These are phyloP conservation scores for Calliphora vicina DNA, from an alignment of 1,140 invertebrate genomes.

Conservation along the genomic window DNA sequence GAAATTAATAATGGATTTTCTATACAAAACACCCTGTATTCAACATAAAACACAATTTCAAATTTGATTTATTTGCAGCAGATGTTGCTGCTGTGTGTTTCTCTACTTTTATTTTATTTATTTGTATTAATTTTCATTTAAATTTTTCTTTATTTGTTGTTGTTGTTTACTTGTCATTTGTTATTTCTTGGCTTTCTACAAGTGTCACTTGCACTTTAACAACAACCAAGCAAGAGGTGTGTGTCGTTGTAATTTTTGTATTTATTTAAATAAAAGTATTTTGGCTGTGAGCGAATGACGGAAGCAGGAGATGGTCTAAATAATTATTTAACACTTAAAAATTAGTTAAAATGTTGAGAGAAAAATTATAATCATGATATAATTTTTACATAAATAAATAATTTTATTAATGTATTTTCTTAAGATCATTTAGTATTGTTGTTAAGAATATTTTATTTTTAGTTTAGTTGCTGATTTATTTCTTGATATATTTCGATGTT, in stretches of 20 bases:
- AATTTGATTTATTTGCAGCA: conserved; percentile 30
- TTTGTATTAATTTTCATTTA: background rate
- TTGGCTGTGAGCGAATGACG: background rate
- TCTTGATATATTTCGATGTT: background rate
- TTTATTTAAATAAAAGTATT: too few relatives aligned
- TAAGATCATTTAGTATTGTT: too few relatives aligned
- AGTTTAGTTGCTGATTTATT: too few relatives aligned
- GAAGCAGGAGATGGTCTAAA: background rate
- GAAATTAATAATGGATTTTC: too few relatives aligned
- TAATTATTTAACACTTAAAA: too few relatives aligned
- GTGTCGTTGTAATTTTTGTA: background rate
- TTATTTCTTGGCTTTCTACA: background rate
- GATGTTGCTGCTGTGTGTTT: background rate
- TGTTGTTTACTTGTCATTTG: background rate
- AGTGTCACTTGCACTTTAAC: background rate
- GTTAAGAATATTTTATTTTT: too few relatives aligned
- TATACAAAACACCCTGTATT: conserved; percentile 8
- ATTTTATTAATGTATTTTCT: too few relatives aligned
- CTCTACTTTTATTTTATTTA: background rate
- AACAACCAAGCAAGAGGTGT: background rate
- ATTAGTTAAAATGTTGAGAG: too few relatives aligned
- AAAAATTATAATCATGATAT: too few relatives aligned
- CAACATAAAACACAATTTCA: background rate
- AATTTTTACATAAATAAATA: too few relatives aligned
- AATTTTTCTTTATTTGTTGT: background rate